Percentiles rank a stretch among this genome's conserved stretches.
phyloP scores from a whole-genome alignment of 2,797 vertebrate species.

The Pyrocephalus nanus region DNA sequence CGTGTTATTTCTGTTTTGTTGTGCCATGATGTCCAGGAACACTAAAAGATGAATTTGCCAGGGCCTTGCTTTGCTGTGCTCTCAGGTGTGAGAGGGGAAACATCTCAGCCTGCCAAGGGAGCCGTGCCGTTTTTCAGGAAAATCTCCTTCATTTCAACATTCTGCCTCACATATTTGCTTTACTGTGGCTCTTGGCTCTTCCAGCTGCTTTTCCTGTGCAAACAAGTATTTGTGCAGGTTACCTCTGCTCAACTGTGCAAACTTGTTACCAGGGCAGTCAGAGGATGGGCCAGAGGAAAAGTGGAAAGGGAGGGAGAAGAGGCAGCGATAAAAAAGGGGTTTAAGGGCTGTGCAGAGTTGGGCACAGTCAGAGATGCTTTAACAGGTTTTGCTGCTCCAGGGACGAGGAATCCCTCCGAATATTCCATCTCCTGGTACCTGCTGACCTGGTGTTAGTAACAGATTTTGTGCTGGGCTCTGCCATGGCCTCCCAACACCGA shows the following conservation, averaged over 20 bases:
- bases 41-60: neutral
- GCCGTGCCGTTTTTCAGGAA: neutral
- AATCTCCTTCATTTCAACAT: conserved; percentile 42
- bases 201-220: conserved; percentile 25
- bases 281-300: conserved; percentile 30
- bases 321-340: neutral
- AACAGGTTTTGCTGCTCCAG: conserved; percentile 20
- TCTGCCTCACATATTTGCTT: conserved; percentile 43
- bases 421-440: conserved; percentile 47
- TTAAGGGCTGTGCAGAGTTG: neutral
- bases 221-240: conserved; percentile 59
- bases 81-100: neutral
- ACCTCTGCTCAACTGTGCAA: neutral
- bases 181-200: conserved; percentile 49
- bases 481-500: conserved; percentile 65
- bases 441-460: conserved; percentile 47
- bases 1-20: neutral
- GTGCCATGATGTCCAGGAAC: neutral
- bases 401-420: conserved; percentile 45
- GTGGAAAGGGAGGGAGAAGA: neutral
- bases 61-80: neutral
- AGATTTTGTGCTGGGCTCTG: conserved; percentile 54
- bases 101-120: neutral
- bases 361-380: neutral
- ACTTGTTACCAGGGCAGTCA: conserved; percentile 36